Percentiles rank a stretch among this genome's conserved stretches.
Evolutionary conservation across 2,113 vertebrate genomes (phyloP).

Genomic region (Puffinus mauretanicus): DNA sequence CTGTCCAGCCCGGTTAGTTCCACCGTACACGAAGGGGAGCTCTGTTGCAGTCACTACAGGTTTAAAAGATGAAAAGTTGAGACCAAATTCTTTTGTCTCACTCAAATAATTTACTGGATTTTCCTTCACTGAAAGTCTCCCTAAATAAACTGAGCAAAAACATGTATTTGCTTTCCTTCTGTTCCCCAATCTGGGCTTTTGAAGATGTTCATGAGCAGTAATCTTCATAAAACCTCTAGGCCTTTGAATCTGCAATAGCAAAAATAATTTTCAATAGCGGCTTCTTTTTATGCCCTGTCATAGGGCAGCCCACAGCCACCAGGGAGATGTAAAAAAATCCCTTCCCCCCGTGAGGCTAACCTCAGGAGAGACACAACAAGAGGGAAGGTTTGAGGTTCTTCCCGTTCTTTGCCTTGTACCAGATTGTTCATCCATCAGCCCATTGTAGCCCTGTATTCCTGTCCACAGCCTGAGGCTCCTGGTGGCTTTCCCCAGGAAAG

Average conservation of each 20-base stretch:
- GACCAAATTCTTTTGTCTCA: neutral
- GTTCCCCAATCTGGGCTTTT: neutral
- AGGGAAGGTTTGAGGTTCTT: neutral
- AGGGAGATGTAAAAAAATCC: neutral
- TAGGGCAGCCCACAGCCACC: neutral
- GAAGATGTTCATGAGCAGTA: neutral
- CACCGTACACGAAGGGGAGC: neutral
- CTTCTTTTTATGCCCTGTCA: neutral
- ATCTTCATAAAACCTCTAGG: neutral
- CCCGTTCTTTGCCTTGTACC: neutral
- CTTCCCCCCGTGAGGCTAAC: neutral
- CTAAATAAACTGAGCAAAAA: neutral
- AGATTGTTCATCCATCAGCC: neutral
- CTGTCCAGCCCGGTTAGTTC: neutral
- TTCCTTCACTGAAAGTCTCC: neutral
- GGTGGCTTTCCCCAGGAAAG: neutral
- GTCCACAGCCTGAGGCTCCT: neutral
- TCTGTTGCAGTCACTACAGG: neutral
- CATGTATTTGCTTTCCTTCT: neutral
- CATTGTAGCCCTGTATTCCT: neutral
- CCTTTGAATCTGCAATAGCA: neutral
- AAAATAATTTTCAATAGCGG: neutral
- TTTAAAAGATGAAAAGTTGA: neutral
- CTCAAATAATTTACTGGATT: neutral
- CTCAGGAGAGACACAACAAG: neutral